phyloP scores from a whole-genome alignment of 1,140 invertebrate genomes.

The Rhyacophila brunnea region DNA sequence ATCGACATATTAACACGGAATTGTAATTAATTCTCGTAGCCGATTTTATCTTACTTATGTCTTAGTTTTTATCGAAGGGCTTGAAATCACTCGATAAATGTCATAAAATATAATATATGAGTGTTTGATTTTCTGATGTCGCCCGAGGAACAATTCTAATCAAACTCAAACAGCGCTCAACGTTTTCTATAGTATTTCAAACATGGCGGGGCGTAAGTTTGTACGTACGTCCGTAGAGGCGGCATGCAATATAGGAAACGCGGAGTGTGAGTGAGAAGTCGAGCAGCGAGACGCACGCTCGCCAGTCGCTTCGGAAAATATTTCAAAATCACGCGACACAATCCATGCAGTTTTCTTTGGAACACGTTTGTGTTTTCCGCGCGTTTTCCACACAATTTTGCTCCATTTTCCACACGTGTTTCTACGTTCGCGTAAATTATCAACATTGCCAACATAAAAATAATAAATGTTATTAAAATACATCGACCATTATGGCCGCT shows the following conservation, averaged over 20 bases:
- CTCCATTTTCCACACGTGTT: too few relatives aligned
- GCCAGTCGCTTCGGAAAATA: slow-evolving; percentile 6
- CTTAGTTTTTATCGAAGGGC: too few relatives aligned
- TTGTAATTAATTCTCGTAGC: too few relatives aligned
- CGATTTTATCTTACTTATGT: too few relatives aligned
- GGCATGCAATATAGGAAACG: neutral
- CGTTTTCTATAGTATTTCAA: slow-evolving; percentile 8
- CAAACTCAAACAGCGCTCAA: slow-evolving; percentile 8
- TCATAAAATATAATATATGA: too few relatives aligned
- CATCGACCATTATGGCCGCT: neutral
- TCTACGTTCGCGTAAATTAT: too few relatives aligned
- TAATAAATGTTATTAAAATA: neutral
- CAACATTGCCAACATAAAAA: slow-evolving; percentile 9
- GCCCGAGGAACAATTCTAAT: neutral
- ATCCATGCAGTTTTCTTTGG: slow-evolving; percentile 15
- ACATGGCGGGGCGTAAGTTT: slow-evolving; percentile 8
- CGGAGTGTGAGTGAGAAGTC: slow-evolving; percentile 5
- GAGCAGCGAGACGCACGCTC: slow-evolving; percentile 12
- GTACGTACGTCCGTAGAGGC: neutral
- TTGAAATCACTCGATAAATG: too few relatives aligned
- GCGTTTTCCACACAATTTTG: neutral
- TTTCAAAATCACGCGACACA: slow-evolving; percentile 11
- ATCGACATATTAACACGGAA: too few relatives aligned
- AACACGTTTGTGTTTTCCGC: slow-evolving; percentile 14
- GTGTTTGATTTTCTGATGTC: too few relatives aligned